A percentile compares a stretch with the other conserved stretches of the same genome.
Conservation (phyloP, 2,888 invertebrate genomes). For the Monopis laevigella region DNA sequence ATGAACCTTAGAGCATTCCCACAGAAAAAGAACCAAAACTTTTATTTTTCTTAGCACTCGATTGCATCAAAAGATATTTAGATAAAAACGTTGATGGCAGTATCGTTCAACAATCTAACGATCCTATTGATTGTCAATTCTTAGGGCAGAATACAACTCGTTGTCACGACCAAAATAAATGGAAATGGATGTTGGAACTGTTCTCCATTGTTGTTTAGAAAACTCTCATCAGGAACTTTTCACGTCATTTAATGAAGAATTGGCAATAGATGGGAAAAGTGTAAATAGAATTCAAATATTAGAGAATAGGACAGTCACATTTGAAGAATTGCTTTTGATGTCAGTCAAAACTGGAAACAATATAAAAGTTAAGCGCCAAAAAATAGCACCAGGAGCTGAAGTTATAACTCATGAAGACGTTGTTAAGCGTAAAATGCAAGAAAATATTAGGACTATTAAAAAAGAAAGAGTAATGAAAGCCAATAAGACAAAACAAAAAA, state of each 20-base stretch:
- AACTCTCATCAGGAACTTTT: background rate
- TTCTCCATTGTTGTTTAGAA: background rate
- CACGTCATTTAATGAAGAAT: background rate
- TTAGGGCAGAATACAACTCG: background rate
- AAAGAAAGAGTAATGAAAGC: constrained; percentile 17
- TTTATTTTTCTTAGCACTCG: background rate
- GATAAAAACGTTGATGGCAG: background rate
- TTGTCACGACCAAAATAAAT: background rate
- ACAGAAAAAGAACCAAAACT: constrained; percentile 2
- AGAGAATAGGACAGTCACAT: constrained; percentile 18
- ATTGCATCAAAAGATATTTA: background rate
- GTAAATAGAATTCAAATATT: background rate
- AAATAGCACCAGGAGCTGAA: constrained; percentile 21
- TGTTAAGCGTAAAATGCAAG: constrained; percentile 17
- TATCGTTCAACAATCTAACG: background rate
- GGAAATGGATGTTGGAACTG: background rate
- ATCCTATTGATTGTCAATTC: background rate
- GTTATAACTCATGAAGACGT: constrained; percentile 22
- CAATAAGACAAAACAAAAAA: constrained; percentile 1
- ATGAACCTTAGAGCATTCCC: too few species aligned
- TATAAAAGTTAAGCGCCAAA: constrained; percentile 17
- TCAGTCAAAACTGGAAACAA: constrained; percentile 19
- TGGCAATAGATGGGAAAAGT: background rate
- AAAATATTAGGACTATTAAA: too few species aligned
- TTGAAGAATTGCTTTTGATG: constrained; percentile 21